Base-by-base conservation (phyloP, 2,888 invertebrate genomes). In the Lasius platythorax region DNA sequence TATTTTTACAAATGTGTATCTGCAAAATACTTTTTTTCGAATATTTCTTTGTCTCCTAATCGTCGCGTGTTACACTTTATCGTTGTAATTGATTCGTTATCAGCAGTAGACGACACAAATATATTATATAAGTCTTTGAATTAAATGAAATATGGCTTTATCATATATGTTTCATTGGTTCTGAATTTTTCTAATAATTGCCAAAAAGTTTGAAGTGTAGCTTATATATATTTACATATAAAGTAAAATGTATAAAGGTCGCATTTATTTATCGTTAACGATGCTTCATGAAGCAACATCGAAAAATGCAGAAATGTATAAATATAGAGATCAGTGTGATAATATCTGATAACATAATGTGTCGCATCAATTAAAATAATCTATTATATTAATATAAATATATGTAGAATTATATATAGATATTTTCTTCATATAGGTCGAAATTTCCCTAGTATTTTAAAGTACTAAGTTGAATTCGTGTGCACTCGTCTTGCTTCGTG, bases 401-500 rank as follows among this genome's bases (percentile, higher is more conserved):
- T 37, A 18, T 30, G n/a, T 61, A 74, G 9, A 12, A 46, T 15
- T n/a, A 53, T 8, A 53, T 53, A 1, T 46, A 12, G 46, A 46
- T 40, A 74, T 66, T 64, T 75, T 9, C 8, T n/a, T 74, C 12
- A n/a, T 15, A 64, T 68, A 37, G 23, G 3, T 67, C 33, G 43
- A 23, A 76, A 70, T 23, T 76, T 67, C 15, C 43, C 23, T 58
- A 23, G 9, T 67, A 23, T 50, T 67, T 33, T 15, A 9, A 33
- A 68, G 9, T 33, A 23, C 30, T 64, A 30, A 3, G 1, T 75
- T 8, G 67, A 46, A 11, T 66, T 88, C 88, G 85, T 82, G 40
- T 28, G 11, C 53, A 53, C 15, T 86, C 91, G 91, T 12, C 18
- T 56, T 1, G 5, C 3, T 73, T 82, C 89, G 89, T 79, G 28